Evolutionary conservation across 2,113 vertebrate genomes (phyloP).

Genomic region (Xiphophorus couchianus): DNA sequence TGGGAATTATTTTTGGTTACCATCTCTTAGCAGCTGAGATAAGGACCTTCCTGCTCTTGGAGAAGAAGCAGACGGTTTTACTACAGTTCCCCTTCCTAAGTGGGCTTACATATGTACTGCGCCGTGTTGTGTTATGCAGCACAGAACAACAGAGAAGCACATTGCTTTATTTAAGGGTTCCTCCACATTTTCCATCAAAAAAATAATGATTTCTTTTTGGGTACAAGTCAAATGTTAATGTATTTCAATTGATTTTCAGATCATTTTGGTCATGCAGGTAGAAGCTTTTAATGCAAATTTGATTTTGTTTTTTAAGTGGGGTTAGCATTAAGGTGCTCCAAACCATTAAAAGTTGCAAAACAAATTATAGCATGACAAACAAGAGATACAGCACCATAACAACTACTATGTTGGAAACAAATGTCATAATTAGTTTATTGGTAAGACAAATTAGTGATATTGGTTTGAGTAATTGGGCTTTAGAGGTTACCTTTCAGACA

Average conservation of each 20-base stretch:
- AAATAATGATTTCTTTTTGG: not conserved
- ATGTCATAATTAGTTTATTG: not conserved
- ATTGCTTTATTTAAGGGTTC: not conserved
- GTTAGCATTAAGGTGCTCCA: not conserved
- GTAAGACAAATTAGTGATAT: not conserved
- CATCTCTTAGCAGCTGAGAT: constrained; percentile 54
- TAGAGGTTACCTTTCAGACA: not conserved
- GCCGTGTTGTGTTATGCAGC: constrained; percentile 22
- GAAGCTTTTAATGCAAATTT: not conserved
- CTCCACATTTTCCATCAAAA: not conserved
- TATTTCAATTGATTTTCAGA: not conserved
- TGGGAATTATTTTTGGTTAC: constrained; percentile 61
- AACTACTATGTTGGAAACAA: not conserved
- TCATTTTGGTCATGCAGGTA: not conserved
- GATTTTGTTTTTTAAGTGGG: not conserved
- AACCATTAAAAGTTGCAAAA: not conserved
- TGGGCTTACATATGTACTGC: constrained; percentile 29
- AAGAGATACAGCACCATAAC: not conserved
- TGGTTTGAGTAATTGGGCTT: not conserved
- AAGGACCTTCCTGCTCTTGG: constrained; percentile 30
- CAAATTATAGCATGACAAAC: not conserved
- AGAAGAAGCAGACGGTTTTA: constrained; percentile 30
- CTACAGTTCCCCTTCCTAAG: constrained; percentile 15
- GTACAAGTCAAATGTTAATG: not conserved
- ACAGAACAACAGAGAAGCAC: not conserved